Conservation (phyloP, 2,888 invertebrate species). For the Chouioia cunea region DNA sequence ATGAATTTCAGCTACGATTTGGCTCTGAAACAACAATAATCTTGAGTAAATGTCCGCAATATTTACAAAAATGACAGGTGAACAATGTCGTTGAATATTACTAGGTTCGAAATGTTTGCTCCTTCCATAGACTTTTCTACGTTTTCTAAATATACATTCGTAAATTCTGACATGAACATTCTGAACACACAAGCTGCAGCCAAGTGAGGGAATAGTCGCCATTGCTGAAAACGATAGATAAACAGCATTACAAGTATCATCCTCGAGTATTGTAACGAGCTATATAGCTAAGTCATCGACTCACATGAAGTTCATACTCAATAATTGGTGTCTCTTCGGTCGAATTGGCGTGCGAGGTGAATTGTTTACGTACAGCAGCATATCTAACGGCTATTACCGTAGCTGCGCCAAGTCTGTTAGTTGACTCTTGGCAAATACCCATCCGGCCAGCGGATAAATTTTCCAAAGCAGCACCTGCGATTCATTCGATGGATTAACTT, state of each 20-base stretch:
- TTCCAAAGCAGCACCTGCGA: conserved; percentile 80
- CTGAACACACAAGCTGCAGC: conserved; percentile 78
- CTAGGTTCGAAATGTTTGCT: conserved; percentile 60
- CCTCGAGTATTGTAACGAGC: not conserved
- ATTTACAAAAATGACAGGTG: not conserved
- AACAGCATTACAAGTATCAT: conserved; percentile 14
- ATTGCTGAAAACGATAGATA: conserved; percentile 75
- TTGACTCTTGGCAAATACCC: conserved; percentile 78
- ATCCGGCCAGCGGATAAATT: conserved; percentile 88
- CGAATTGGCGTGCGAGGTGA: conserved; percentile 67
- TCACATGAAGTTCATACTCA: conserved; percentile 86
- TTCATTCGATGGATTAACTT: not conserved
- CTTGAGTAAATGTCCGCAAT: not conserved
- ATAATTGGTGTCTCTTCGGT: conserved; percentile 80
- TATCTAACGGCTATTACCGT: conserved; percentile 84
- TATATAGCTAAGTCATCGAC: conserved; percentile 53
- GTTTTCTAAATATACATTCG: conserved; percentile 76
- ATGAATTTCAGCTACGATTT: conserved; percentile 79
- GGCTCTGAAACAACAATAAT: conserved; percentile 69
- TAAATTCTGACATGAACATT: conserved; percentile 76
- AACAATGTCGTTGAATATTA: conserved; percentile 48
- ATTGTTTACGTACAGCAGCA: conserved; percentile 84
- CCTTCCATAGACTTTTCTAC: conserved; percentile 75
- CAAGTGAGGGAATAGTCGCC: conserved; percentile 83
- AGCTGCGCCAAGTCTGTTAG: conserved; percentile 78